These are phyloP conservation scores for Matsumurasca onukii DNA, from an alignment of 1,140 invertebrate genomes.

Conservation along the genomic window DNA sequence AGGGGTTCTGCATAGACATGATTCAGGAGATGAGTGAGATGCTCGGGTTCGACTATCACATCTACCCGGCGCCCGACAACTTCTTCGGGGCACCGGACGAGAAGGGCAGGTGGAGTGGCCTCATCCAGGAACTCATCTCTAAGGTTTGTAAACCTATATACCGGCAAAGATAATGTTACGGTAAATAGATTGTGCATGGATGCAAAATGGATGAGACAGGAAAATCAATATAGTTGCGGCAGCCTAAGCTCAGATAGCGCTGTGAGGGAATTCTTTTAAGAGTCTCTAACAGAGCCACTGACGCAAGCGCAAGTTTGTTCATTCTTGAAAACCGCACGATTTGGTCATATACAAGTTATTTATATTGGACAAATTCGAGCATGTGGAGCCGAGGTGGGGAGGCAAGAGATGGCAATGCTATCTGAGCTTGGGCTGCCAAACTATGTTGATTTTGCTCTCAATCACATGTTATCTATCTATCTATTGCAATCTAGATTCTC, in stretches of 20 bases:
- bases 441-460: no score
- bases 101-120: conserved; percentile 86
- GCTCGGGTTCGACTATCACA: conserved; percentile 86
- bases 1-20: conserved; percentile 92
- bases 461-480: conserved; percentile 11
- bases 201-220: no score
- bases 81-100: conserved; percentile 83
- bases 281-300: no score
- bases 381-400: no score
- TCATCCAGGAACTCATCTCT: conserved; percentile 85
- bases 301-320: no score
- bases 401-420: no score
- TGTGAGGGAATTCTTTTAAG: no score
- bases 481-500: neutral
- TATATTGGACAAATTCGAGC: neutral
- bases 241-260: no score
- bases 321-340: no score
- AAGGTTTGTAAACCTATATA: conserved; percentile 55
- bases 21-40: conserved; percentile 79
- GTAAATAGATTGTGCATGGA: no score
- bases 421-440: no score
- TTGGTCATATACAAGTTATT: neutral
- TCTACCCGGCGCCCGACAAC: conserved; percentile 72
- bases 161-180: neutral
- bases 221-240: no score